Conservation (phyloP, 2,888 invertebrate species). For the Diaphora mendica region DNA sequence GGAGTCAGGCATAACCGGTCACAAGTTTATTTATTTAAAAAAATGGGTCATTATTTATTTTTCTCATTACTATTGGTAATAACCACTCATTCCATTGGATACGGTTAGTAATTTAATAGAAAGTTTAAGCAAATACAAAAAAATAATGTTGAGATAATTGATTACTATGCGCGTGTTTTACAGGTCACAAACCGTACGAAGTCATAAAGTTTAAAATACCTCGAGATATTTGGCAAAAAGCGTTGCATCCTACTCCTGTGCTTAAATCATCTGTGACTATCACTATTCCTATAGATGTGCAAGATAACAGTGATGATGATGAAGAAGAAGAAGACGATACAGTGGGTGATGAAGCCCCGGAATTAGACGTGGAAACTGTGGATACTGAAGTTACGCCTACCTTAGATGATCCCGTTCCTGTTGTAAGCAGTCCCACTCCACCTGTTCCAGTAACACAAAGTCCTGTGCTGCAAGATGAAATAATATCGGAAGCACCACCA, state of each 20-base stretch:
- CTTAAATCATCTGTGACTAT: slow-evolving; percentile 77
- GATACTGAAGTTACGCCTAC: slow-evolving; percentile 31
- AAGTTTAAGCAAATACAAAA: background rate
- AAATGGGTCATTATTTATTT: slow-evolving; percentile 51
- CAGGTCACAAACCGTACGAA: slow-evolving; percentile 67
- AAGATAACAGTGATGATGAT: slow-evolving; percentile 58
- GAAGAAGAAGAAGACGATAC: slow-evolving; percentile 12
- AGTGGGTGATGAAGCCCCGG: slow-evolving; percentile 49
- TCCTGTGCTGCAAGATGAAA: slow-evolving; percentile 61
- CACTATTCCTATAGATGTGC: slow-evolving; percentile 76
- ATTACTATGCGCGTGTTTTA: slow-evolving; percentile 13
- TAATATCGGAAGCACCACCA: slow-evolving; percentile 41
- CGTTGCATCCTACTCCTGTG: slow-evolving; percentile 74
- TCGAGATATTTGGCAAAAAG: slow-evolving; percentile 70
- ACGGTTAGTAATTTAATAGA: slow-evolving; percentile 54
- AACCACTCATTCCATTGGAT: slow-evolving; percentile 43
- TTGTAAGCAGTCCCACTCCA: slow-evolving; percentile 18
- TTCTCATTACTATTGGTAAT: slow-evolving; percentile 51
- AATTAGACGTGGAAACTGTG: slow-evolving; percentile 40
- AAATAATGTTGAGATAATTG: background rate
- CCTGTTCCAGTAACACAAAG: slow-evolving; percentile 52
- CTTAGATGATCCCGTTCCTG: slow-evolving; percentile 4
- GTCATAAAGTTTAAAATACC: slow-evolving; percentile 73
- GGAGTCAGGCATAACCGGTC: slow-evolving; percentile 62
- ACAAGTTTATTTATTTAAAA: slow-evolving; percentile 39